phyloP scores from a whole-genome alignment of 2,113 vertebrate genomes.

The Dissostichus mawsoni region DNA sequence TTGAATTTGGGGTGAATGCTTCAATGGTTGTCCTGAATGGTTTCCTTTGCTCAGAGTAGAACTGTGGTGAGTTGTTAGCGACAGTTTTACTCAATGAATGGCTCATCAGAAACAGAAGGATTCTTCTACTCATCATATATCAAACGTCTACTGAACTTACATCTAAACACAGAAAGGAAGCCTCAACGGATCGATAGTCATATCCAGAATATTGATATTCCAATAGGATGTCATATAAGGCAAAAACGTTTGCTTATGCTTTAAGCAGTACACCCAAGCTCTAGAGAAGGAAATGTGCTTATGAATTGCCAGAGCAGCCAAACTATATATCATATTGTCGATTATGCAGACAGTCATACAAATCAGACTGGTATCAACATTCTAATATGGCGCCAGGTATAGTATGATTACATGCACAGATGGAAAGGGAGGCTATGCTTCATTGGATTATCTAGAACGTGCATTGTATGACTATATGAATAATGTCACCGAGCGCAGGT shows the following conservation, averaged over 20 bases:
- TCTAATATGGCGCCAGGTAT: conserved; percentile 66
- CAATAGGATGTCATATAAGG: conserved; percentile 33
- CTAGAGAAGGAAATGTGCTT: conserved; percentile 39
- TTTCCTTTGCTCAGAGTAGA: conserved; percentile 8
- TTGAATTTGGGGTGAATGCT: conserved; percentile 36
- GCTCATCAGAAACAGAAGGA: conserved; percentile 46
- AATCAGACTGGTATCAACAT: conserved; percentile 44
- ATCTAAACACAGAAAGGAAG: not conserved
- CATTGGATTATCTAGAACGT: conserved; percentile 54
- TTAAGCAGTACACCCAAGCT: conserved; percentile 6
- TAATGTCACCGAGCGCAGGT: conserved; percentile 3
- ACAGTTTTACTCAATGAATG: conserved; percentile 20
- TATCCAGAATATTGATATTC: conserved; percentile 35
- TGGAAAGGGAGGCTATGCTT: conserved; percentile 16
- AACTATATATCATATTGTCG: conserved; percentile 33
- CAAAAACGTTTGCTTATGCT: conserved; percentile 15
- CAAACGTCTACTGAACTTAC: not conserved
- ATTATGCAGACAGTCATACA: conserved; percentile 36
- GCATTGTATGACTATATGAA: conserved; percentile 28
- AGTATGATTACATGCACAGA: conserved; percentile 61
- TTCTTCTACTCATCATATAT: not conserved
- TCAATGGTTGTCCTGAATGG: conserved; percentile 29
- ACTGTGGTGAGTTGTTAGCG: not conserved
- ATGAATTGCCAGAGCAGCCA: conserved; percentile 16
- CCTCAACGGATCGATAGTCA: conserved; percentile 23